Conservation (phyloP, 2,797 vertebrate genomes). For the Huso huso region DNA sequence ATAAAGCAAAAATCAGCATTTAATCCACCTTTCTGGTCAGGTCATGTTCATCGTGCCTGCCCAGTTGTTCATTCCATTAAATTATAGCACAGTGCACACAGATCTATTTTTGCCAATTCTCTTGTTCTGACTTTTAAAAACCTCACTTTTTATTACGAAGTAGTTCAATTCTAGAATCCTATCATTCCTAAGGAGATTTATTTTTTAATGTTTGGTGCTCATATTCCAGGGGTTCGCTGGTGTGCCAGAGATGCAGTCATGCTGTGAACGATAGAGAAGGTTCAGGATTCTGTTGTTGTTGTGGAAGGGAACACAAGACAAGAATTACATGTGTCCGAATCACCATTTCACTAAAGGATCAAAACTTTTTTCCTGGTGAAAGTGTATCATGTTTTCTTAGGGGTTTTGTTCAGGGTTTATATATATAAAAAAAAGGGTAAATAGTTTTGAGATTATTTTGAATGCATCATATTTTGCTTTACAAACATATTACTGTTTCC, state of each 20-base stretch:
- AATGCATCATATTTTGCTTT: conserved; percentile 20
- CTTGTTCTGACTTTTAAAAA: too few relatives aligned
- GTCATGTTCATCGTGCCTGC: not conserved
- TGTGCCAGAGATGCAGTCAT: not conserved
- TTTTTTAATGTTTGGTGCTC: conserved; percentile 58
- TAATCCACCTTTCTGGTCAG: conserved; percentile 2
- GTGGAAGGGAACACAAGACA: conserved; percentile 12
- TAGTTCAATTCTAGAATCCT: conserved; percentile 29
- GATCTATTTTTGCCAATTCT: conserved; percentile 27
- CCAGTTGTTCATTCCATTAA: conserved; percentile 29
- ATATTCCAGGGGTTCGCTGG: conserved; percentile 35
- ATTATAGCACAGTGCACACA: conserved; percentile 36
- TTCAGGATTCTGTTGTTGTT: conserved; percentile 22
- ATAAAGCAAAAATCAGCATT: too few relatives aligned
- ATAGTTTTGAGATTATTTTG: conserved; percentile 32
- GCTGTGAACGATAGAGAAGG: conserved; percentile 15
- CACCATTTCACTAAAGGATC: conserved; percentile 57
- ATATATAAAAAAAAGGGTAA: conserved; percentile 51
- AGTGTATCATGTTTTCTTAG: conserved; percentile 48
- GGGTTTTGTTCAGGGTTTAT: conserved; percentile 54
- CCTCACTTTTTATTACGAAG: conserved; percentile 17
- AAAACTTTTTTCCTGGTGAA: conserved; percentile 48
- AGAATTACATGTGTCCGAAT: conserved; percentile 29
- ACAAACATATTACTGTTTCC: conserved; percentile 43
- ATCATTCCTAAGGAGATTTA: conserved; percentile 64